These are phyloP conservation scores for Eutrigla gurnardus DNA, from an alignment of 2,797 vertebrate species.

Conservation along the genomic window DNA sequence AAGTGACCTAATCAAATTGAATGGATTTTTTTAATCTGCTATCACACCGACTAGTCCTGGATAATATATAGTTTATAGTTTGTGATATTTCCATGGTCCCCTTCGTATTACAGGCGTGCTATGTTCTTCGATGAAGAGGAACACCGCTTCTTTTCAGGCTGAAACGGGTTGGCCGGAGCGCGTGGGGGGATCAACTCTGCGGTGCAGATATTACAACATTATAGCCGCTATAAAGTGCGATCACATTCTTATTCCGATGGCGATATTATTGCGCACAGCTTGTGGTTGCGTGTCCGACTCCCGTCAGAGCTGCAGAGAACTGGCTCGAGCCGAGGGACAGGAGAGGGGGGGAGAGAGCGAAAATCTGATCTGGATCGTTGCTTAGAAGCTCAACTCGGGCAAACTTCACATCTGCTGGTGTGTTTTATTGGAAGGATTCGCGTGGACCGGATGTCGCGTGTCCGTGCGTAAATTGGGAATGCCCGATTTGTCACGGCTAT, in stretches of 20 bases:
- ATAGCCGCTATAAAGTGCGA: slow-evolving; percentile 61
- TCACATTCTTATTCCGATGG: slow-evolving; percentile 78
- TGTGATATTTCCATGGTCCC: slow-evolving; percentile 30
- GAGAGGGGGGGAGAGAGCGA: slow-evolving; percentile 61
- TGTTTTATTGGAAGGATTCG: slow-evolving; percentile 16
- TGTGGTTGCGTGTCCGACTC: slow-evolving; percentile 84
- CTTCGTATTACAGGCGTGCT: slow-evolving; percentile 17
- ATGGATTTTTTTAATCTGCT: slow-evolving; percentile 4
- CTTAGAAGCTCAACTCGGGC: slow-evolving; percentile 11
- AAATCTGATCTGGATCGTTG: slow-evolving; percentile 78
- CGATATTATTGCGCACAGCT: slow-evolving; percentile 78
- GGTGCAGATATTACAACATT: slow-evolving; percentile 41
- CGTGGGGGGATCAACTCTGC: slow-evolving; percentile 21
- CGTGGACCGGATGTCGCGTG: neutral
- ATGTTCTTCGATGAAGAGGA: slow-evolving; percentile 31
- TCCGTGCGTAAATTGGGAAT: slow-evolving; percentile 22
- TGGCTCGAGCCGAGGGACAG: slow-evolving; percentile 77
- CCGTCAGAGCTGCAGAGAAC: slow-evolving; percentile 83
- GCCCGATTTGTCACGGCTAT: neutral
- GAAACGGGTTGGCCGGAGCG: slow-evolving; percentile 25
- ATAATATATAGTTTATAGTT: slow-evolving; percentile 39
- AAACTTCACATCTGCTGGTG: slow-evolving; percentile 27
- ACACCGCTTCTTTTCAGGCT: slow-evolving; percentile 31
- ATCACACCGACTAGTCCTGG: slow-evolving; percentile 16
- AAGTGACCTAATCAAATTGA: slow-evolving; percentile 26